These are phyloP conservation scores for Lateolabrax maculatus DNA, from an alignment of 2,797 vertebrate genomes.

Conservation along the genomic window DNA sequence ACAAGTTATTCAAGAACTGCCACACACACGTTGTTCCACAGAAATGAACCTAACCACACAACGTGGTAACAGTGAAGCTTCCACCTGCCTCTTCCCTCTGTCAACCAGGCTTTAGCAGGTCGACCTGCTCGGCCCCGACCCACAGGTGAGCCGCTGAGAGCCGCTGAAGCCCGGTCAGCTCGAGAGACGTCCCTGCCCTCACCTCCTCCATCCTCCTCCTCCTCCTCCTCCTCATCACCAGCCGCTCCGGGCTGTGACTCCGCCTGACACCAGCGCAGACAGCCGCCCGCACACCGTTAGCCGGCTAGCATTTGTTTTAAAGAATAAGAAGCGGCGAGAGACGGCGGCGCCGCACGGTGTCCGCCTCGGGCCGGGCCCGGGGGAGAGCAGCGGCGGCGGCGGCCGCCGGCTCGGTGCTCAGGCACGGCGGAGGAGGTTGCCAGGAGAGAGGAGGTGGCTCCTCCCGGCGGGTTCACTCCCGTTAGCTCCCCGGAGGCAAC, in stretches of 20 bases:
- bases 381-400: too few relatives aligned
- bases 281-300: conserved; percentile 39
- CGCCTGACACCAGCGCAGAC: not conserved
- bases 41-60: not conserved
- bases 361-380: too few relatives aligned
- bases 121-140: too few relatives aligned
- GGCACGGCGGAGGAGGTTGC: conserved; percentile 57
- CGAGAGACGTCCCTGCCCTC: too few relatives aligned
- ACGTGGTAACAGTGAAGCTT: not conserved
- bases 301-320: conserved; percentile 62
- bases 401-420: too few relatives aligned
- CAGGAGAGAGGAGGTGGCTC: not conserved
- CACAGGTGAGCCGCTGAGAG: too few relatives aligned
- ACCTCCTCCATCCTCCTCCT: too few relatives aligned
- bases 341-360: too few relatives aligned
- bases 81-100: not conserved
- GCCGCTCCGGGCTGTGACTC: not conserved
- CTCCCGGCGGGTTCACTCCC: conserved; percentile 7
- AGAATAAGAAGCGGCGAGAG: too few relatives aligned
- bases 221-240: not conserved
- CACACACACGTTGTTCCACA: not conserved
- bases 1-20: too few relatives aligned
- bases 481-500: conserved; percentile 50
- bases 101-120: not conserved
- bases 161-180: too few relatives aligned